Base-by-base conservation (phyloP, 2,113 vertebrate species). In the Machaerirhynchus nigripectus region DNA sequence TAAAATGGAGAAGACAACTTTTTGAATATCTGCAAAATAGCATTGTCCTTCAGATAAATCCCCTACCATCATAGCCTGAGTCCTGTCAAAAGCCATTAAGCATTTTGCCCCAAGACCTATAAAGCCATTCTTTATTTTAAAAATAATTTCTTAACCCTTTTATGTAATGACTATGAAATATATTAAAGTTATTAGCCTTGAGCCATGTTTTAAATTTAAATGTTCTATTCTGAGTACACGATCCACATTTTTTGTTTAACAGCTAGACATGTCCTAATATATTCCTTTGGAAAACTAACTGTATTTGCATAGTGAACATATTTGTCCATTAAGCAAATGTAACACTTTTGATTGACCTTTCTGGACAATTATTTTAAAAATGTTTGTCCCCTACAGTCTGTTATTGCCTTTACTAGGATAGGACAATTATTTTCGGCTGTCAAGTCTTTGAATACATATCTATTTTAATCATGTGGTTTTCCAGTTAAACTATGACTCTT, bases 401-500 rank as follows among this genome's bases (percentile, higher is more conserved):
- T 74, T 75, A 86, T 57, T 65, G 40, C 10, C 50, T 76, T 92
- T 80, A 71, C 26, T 56, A 35, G 52, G 22, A 69, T 37, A 82
- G 89, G 81, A 27, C 31, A 82, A 12, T 16, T 20, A 68, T 69
- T 55, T 70, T 84, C 49, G 60, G 42, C 86, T 93, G 71, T 93
- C 47, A 92, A 95, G 60, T 22, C 53, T 93, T 85, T 90, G 59
- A 80, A 63, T 89, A 89, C 37, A 35, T 65, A 73, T 57, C 55
- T 71, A 55, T 63, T 50, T 83, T 30, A 76, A 84, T 96, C 77
- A 95, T 91, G 82, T 96, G 88, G 92, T 68, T 95, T 96, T 84
- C 70, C 92, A 94, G 65, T 93, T 91, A 95, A 90, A 91, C 87
- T 78, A 76, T 82, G 86, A 92, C 27, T 96, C 90, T 74, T 85